Evolutionary conservation across 2,888 invertebrate genomes (phyloP).

Genomic region (Chromoteleia sp.): DNA sequence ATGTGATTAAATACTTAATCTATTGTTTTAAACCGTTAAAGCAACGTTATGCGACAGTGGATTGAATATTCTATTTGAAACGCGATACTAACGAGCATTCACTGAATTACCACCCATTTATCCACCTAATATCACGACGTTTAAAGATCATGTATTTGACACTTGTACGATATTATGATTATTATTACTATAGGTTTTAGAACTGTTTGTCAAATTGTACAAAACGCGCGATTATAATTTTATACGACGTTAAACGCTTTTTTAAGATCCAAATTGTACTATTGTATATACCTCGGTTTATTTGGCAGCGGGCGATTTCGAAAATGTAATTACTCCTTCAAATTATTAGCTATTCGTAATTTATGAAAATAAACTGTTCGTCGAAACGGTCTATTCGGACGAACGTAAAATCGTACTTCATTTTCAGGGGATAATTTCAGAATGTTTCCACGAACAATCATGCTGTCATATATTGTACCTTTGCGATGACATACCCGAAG

Average conservation of each 20-base stretch:
- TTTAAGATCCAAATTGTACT: neutral
- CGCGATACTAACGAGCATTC: slow-evolving; percentile 17
- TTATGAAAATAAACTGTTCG: neutral
- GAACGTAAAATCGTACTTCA: slow-evolving; percentile 1
- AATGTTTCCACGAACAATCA: slow-evolving; percentile 7
- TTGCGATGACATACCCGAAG: neutral
- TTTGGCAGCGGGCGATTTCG: neutral
- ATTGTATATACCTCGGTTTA: slow-evolving; percentile 6
- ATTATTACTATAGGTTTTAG: slow-evolving; percentile 4
- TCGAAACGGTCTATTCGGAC: neutral
- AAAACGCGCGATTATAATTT: slow-evolving; percentile 6
- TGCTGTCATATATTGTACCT: slow-evolving; percentile 11
- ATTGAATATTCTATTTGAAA: slow-evolving; percentile 30
- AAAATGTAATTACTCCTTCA: neutral
- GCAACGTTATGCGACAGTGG: slow-evolving; percentile 1
- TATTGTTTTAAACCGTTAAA: slow-evolving; percentile 38
- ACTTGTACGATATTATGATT: slow-evolving; percentile 13
- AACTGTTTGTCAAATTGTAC: slow-evolving; percentile 4
- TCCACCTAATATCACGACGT: slow-evolving; percentile 8
- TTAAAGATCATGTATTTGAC: slow-evolving; percentile 8
- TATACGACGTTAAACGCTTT: neutral
- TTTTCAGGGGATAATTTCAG: neutral
- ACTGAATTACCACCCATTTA: slow-evolving; percentile 15
- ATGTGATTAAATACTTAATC: slow-evolving; percentile 48
- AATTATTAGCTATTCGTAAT: neutral